Percentiles rank a stretch among this genome's conserved stretches.
Conservation (phyloP, 2,888 invertebrate genomes). For the Falcaria lacertinaria region DNA sequence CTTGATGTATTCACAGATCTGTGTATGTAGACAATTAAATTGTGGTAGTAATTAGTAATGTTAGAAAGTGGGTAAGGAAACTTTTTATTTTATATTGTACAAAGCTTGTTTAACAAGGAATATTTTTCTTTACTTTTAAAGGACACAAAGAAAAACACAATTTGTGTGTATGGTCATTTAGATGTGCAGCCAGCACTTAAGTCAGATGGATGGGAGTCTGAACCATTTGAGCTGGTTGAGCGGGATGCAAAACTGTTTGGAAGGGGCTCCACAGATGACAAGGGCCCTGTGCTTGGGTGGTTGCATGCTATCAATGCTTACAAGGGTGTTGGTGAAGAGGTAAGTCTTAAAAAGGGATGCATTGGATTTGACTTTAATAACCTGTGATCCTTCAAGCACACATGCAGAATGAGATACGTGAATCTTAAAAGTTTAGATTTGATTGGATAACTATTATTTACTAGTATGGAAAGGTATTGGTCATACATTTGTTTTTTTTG, state of each 20-base stretch:
- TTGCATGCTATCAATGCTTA: constrained; percentile 95
- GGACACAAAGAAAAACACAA: constrained; percentile 93
- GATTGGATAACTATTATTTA: too few relatives aligned
- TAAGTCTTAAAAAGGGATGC: constrained; percentile 20
- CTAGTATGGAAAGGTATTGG: too few relatives aligned
- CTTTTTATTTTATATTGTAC: background rate
- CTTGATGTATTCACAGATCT: too few relatives aligned
- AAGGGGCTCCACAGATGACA: constrained; percentile 95
- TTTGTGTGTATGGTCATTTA: constrained; percentile 97
- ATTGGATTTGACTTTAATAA: too few relatives aligned
- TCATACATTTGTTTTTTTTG: constrained; percentile 18
- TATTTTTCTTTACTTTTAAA: constrained; percentile 18
- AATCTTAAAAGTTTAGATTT: too few relatives aligned
- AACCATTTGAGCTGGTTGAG: constrained; percentile 95
- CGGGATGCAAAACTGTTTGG: constrained; percentile 94
- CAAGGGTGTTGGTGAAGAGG: constrained; percentile 84
- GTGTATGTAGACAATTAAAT: too few relatives aligned
- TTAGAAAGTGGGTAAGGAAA: too few relatives aligned
- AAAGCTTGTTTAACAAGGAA: background rate
- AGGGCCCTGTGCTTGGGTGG: constrained; percentile 97
- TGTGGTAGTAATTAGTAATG: too few relatives aligned
- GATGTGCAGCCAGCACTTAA: constrained; percentile 98
- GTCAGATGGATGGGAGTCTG: constrained; percentile 97
- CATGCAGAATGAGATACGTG: too few relatives aligned
- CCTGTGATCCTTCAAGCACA: too few relatives aligned